Base-by-base conservation (phyloP, 2,797 vertebrate genomes). In the Malacoraja senta region DNA sequence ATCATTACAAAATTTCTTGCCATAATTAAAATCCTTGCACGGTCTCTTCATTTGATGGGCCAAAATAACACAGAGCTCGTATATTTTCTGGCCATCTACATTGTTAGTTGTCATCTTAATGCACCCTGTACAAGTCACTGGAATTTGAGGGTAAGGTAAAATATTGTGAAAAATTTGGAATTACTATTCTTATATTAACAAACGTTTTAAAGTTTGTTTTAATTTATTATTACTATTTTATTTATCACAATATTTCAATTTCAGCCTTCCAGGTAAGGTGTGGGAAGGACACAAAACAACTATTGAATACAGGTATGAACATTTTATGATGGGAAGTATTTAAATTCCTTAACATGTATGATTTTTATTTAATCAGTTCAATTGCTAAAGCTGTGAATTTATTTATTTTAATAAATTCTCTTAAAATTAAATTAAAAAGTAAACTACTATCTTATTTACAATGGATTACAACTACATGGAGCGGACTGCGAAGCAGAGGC, bases 261-360 rank as follows among this genome's bases (percentile, higher is more conserved):
- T 86, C 95, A 99, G 99, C 95, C 95, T 97, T 94, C 95, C 97
- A 93, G 97, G 95, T 83, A 95, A 96, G 93, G 96, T 95, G 17
- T 99, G 98, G 98, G 97, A 93, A 94, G 98, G 98, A 95, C 95
- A 65, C 9, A 96, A 97, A 94, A 97, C 97, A 93, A 95, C 29
- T 0, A 93, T 96, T 93, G 95, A 95, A 83, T 94, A 95, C 35
- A 97, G 97, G 99, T 99, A 98, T 29, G 58, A 93, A 93, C 19
- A 24, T 93, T 29, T 88, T 88, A 32, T 35, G 68, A 13, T 68
- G 61, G 83, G 63, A 81, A 81, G 12, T n/a, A 32, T 86, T 88
- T n/a, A 88, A 65, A 88, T 88, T n/a, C 84, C 21, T 78, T 78
- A 17, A 13, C 13, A n/a, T 63, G 1, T 15, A 13, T 15, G 4